Evolutionary conservation across 2,797 vertebrate species (phyloP), one percentile per base, ranked within the genome.

Genomic region (Artibeus lituratus): DNA sequence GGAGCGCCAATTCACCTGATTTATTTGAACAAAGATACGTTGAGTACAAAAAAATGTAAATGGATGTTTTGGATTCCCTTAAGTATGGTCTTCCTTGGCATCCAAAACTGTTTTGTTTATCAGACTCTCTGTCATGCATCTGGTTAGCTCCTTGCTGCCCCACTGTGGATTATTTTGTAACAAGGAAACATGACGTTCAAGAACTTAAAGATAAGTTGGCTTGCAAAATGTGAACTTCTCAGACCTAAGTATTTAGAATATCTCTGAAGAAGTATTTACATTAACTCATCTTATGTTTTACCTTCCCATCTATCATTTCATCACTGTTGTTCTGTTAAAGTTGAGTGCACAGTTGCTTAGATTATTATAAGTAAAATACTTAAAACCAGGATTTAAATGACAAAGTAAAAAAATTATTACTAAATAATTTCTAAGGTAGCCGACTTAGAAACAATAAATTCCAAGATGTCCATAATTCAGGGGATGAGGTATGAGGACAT

Each of bases 361-460:
- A 69, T n/a, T n/a, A n/a, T n/a, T 22, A 18, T 24, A 90, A 84
- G 42, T 55, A 74, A 90, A 94, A 85, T 16, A 94, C 47, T 62
- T 90, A 95, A 95, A 92, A 94, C 59, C 51, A 15, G 37, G 19
- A 74, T 47, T 87, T 93, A 95, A 87, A 87, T 85, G 24, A 82
- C 21, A 74, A 89, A 65, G 10, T 84, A 73, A 90, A 73, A 90
- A 94, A 96, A 89, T 91, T 67, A 84, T 94, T 49, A 72, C 18
- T 74, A 88, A 81, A 84, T 24, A 77, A 85, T 82, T 51, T 78
- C 24, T 87, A 92, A 88, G 7, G 14, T 70, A 19, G 15, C 91
- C 53, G 67, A 73, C 39, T 94, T 62, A 80, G 24, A 93, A 95
- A 91, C 44, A 90, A 94, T 81, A 55, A 93, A 94, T n/a, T 94